Evolutionary conservation across 1,140 invertebrate species (phyloP).

Genomic region (Ectropis grisescens): DNA sequence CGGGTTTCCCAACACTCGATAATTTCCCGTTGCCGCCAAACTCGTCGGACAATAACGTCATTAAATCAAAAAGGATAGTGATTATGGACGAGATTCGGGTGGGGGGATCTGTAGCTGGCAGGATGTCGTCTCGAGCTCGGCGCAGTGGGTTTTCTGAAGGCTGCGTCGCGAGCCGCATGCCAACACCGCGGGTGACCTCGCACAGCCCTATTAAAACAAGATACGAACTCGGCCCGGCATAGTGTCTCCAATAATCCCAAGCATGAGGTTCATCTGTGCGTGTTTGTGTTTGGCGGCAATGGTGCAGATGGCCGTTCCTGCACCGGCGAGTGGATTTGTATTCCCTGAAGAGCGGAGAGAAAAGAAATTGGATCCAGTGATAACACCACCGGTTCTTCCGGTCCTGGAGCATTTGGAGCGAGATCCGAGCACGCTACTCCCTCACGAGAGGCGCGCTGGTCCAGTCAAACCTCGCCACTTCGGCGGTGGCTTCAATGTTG

Average conservation of each 20-base stretch:
- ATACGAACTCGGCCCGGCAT: constrained; percentile 36
- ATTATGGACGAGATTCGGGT: constrained; percentile 8
- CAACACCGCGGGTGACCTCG: constrained; percentile 53
- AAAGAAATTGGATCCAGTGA: constrained; percentile 47
- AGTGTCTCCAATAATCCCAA: constrained; percentile 35
- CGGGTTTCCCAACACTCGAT: constrained; percentile 43
- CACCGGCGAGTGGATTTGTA: constrained; percentile 41
- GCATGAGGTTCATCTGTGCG: constrained; percentile 40
- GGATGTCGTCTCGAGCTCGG: constrained; percentile 36
- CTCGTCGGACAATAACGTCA: constrained; percentile 36
- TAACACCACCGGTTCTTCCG: constrained; percentile 54
- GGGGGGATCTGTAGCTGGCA: constrained; percentile 34
- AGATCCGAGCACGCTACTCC: constrained; percentile 51
- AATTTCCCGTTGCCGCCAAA: constrained; percentile 30
- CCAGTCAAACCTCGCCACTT: constrained; percentile 30
- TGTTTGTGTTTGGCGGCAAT: constrained; percentile 26
- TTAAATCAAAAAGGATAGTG: constrained; percentile 40
- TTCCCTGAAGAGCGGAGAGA: constrained; percentile 43
- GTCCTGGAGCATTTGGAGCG: constrained; percentile 55
- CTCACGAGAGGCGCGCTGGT: constrained; percentile 21
- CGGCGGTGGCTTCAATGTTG: constrained; percentile 42
- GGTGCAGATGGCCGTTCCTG: constrained; percentile 13
- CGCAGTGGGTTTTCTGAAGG: constrained; percentile 67
- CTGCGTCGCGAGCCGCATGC: constrained; percentile 64
- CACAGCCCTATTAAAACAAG: constrained; percentile 61